Base-by-base conservation (phyloP, 2,797 vertebrate genomes). In the Cottoperca gobio region DNA sequence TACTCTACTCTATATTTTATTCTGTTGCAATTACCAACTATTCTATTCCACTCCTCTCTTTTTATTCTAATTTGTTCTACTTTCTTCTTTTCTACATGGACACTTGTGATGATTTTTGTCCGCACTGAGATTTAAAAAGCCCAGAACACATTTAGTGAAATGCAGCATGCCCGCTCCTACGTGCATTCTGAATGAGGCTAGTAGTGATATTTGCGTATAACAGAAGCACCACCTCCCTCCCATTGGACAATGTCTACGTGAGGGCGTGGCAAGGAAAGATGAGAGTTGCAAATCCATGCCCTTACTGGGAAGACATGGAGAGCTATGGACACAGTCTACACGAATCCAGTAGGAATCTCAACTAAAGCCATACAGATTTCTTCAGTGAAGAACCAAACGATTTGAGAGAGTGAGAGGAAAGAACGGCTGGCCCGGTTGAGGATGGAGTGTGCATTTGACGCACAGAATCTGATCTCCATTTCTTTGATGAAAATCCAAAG, bases 401-500 rank as follows among this genome's bases (percentile, higher is more conserved):
- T 93, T 91, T 88, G 88, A 91, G 86, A 77, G 65, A 69, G 79
- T 68, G 80, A 81, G 78, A 82, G 70, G 42, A 65, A 68, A 74
- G 68, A 82, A 73, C 52, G 88, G 88, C 65, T 54, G 89, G 89
- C 70, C 88, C 90, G 80, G 76, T 62, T 82, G 88, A 93, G 90
- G 92, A 97, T 97, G 97, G 97, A 97, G 95, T 94, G 96, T 94
- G 95, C 95, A 91, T 95, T 97, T 93, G 96, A 98, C 93, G 96
- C 97, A 91, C 96, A 98, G 95, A 96, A 95, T 88, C 95, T 98
- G 78, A 98, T 98, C 94, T 96, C 96, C 93, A 96, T 98, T 92
- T 98, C 97, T 91, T 95, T 98, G 93, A 95, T 96, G 92, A 98
- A 98, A 95, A 97, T 98, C 93, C 97, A 97, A 94, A 97, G 94